Percentiles rank a stretch among this genome's conserved stretches.
Conservation (phyloP, 2,797 vertebrate species). For the Chrosomus eos region DNA sequence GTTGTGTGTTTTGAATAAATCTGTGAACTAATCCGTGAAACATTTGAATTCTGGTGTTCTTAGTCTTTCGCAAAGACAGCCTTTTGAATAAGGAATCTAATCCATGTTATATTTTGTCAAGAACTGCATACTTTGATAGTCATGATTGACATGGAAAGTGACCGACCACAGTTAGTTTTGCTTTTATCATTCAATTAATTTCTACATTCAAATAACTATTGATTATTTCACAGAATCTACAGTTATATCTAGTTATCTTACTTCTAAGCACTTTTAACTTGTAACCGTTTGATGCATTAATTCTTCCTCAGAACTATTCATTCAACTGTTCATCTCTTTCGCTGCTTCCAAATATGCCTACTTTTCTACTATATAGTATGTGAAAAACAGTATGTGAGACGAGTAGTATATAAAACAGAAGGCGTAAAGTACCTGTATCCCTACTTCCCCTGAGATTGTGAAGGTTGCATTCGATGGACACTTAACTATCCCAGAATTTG, state of each 20-base stretch:
- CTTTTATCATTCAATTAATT: not conserved
- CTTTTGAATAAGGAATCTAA: not conserved
- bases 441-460: not conserved
- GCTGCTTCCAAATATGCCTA: not conserved
- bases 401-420: not conserved
- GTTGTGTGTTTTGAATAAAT: slow-evolving; percentile 12
- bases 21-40: slow-evolving; percentile 7
- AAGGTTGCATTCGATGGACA: not conserved
- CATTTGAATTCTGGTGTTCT: not conserved
- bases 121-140: not conserved
- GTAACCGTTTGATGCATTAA: not conserved
- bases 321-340: not conserved
- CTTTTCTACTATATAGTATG: not conserved
- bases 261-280: not conserved
- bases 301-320: not conserved
- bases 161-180: not conserved
- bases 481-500: not conserved
- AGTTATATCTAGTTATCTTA: not conserved
- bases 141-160: not conserved
- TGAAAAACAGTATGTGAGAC: not conserved
- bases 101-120: not conserved
- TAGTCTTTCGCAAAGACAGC: not conserved
- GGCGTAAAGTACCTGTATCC: not conserved
- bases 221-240: too few species aligned
- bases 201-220: too few species aligned